Conservation (phyloP, 2,888 invertebrate species). For the Uropetala carovei region DNA sequence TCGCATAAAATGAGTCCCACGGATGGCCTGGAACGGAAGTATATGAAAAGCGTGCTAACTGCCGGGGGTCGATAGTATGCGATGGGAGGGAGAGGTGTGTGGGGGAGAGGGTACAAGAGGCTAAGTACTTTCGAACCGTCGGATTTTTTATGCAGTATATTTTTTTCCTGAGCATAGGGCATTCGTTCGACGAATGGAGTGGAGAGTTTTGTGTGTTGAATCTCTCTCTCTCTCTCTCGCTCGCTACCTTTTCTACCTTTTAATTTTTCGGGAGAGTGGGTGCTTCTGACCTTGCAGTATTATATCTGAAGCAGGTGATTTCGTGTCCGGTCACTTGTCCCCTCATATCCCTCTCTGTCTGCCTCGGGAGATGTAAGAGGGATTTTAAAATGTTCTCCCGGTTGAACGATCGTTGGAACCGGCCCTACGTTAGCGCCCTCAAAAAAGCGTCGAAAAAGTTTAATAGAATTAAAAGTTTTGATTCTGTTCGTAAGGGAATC, state of each 20-base stretch:
- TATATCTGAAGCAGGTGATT: constrained; percentile 27
- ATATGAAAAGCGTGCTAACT: constrained; percentile 60
- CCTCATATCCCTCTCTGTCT: not conserved
- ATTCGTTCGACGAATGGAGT: not conserved
- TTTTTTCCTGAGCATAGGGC: not conserved
- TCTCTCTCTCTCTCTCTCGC: not conserved
- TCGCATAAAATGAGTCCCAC: constrained; percentile 51
- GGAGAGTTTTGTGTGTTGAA: constrained; percentile 7
- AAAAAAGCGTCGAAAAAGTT: no score
- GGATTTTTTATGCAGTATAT: constrained; percentile 34
- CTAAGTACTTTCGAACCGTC: constrained; percentile 59
- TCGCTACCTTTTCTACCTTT: no score
- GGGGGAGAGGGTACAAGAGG: not conserved
- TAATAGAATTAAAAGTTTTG: no score
- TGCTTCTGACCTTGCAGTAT: not conserved
- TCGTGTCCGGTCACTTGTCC: not conserved
- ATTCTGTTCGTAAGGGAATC: no score
- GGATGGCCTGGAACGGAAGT: constrained; percentile 56
- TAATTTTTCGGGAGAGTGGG: not conserved
- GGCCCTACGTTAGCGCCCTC: no score
- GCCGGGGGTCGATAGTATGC: constrained; percentile 28
- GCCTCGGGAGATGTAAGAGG: no score
- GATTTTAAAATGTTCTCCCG: no score
- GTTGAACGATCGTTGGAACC: no score
- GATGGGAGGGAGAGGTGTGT: not conserved